These are phyloP conservation scores for Temnothorax longispinosus DNA, from an alignment of 1,140 invertebrate species.

Conservation along the genomic window DNA sequence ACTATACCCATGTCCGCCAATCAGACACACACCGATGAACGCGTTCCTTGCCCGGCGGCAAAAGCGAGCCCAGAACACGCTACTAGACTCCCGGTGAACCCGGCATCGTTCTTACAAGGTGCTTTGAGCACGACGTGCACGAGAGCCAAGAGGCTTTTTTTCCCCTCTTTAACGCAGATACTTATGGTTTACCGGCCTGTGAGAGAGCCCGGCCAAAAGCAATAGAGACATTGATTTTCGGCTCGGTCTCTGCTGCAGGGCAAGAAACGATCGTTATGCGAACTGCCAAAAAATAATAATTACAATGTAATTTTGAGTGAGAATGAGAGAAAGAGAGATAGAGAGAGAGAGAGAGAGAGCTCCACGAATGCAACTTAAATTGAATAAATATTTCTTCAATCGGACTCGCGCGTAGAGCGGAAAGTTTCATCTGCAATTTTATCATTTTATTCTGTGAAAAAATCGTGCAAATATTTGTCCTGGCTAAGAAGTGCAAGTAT, in stretches of 20 bases:
- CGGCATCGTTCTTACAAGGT: slow-evolving; percentile 20
- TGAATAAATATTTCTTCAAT: slow-evolving; percentile 14
- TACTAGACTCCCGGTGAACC: slow-evolving; percentile 30
- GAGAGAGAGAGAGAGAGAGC: background rate
- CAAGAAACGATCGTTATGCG: slow-evolving; percentile 35
- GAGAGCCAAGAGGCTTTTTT: background rate
- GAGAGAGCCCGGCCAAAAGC: slow-evolving; percentile 31
- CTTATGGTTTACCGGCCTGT: background rate
- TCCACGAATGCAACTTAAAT: background rate
- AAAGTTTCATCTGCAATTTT: slow-evolving; percentile 36
- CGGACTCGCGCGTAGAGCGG: background rate
- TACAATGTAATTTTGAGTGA: background rate
- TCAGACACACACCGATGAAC: slow-evolving; percentile 53
- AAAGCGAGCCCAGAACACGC: slow-evolving; percentile 42
- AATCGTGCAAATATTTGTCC: slow-evolving; percentile 25
- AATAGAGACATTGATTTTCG: slow-evolving; percentile 57
- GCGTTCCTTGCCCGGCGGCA: slow-evolving; percentile 15
- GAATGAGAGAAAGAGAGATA: background rate
- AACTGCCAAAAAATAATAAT: slow-evolving; percentile 48
- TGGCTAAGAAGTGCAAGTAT: background rate
- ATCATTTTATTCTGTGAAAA: slow-evolving; percentile 20
- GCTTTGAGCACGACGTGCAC: slow-evolving; percentile 22
- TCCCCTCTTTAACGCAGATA: slow-evolving; percentile 13
- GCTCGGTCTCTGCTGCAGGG: background rate
- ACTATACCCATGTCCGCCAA: slow-evolving; percentile 38